Conservation (phyloP, 2,888 invertebrate species). For the Leptopilina drosophilae region DNA sequence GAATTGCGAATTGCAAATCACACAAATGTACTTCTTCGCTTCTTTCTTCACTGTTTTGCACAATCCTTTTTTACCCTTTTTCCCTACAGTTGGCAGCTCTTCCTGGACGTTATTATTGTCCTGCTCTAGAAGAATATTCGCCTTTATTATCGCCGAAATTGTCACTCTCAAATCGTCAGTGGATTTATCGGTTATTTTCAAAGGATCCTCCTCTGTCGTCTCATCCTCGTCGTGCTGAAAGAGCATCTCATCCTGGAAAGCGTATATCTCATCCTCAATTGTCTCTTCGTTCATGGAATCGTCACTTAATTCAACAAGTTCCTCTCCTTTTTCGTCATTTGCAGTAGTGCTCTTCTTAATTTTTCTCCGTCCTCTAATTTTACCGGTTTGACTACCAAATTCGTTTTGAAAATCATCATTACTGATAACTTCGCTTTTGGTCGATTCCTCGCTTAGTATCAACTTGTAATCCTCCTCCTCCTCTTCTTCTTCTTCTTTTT, state of each 20-base stretch:
- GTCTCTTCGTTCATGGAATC: slow-evolving; percentile 51
- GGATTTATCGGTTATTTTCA: slow-evolving; percentile 2
- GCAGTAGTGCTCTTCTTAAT: too few species aligned
- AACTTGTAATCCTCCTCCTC: slow-evolving; percentile 40
- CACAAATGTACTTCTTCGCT: slow-evolving; percentile 70
- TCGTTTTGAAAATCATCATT: neutral
- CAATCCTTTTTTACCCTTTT: slow-evolving; percentile 18
- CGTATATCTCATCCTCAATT: slow-evolving; percentile 60
- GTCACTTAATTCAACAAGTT: slow-evolving; percentile 46
- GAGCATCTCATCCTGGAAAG: slow-evolving; percentile 53
- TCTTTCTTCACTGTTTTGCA: slow-evolving; percentile 6
- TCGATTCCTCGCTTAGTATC: slow-evolving; percentile 10
- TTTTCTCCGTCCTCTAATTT: too few species aligned
- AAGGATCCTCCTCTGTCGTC: too few species aligned
- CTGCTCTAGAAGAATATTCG: slow-evolving; percentile 65
- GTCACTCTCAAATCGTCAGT: slow-evolving; percentile 62
- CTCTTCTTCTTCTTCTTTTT: slow-evolving; percentile 35
- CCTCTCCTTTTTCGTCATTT: slow-evolving; percentile 6
- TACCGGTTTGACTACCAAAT: too few species aligned
- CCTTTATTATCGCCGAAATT: slow-evolving; percentile 68
- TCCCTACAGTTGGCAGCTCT: slow-evolving; percentile 18
- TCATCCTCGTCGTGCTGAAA: too few species aligned
- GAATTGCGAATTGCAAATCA: slow-evolving; percentile 70
- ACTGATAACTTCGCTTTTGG: neutral
- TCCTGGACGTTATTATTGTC: slow-evolving; percentile 69